phyloP scores from a whole-genome alignment of 2,113 vertebrate species.

The Tychaedon coryphoeus region DNA sequence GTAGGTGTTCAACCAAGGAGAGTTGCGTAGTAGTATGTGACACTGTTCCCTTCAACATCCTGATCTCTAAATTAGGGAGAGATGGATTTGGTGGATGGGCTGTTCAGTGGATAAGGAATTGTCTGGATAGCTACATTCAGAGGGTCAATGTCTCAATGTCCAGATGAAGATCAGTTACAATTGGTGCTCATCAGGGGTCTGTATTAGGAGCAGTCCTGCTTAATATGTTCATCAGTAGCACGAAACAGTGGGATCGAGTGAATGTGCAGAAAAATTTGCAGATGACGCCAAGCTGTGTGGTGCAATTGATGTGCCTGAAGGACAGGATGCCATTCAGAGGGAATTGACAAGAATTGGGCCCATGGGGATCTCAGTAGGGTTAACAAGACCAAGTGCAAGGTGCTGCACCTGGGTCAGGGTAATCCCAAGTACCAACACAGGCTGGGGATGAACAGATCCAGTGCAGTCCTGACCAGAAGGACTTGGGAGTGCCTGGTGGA shows the following conservation, averaged over 20 bases:
- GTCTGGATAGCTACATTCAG: neutral
- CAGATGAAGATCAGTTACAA: neutral
- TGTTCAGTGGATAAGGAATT: neutral
- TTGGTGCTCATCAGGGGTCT: neutral
- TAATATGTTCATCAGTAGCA: neutral
- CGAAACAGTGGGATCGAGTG: neutral
- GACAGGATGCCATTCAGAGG: neutral
- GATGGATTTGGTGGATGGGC: neutral
- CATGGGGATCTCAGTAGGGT: rapidly evolving
- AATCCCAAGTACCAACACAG: rapidly evolving
- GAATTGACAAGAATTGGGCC: neutral
- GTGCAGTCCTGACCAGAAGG: neutral
- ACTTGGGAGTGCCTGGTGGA: rapidly evolving
- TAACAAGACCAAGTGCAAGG: neutral
- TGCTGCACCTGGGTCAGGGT: neutral
- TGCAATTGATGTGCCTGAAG: rapidly evolving
- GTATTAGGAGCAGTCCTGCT: neutral
- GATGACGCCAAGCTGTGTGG: neutral
- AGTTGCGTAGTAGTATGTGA: neutral
- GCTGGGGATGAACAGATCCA: neutral
- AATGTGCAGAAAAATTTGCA: neutral
- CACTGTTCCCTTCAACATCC: rapidly evolving
- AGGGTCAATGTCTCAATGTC: neutral
- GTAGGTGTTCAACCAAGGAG: neutral
- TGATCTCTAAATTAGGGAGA: neutral